A percentile compares a stretch with the other conserved stretches of the same genome.
phyloP scores from a whole-genome alignment of 2,113 vertebrate species.

The Chaetops frenatus region DNA sequence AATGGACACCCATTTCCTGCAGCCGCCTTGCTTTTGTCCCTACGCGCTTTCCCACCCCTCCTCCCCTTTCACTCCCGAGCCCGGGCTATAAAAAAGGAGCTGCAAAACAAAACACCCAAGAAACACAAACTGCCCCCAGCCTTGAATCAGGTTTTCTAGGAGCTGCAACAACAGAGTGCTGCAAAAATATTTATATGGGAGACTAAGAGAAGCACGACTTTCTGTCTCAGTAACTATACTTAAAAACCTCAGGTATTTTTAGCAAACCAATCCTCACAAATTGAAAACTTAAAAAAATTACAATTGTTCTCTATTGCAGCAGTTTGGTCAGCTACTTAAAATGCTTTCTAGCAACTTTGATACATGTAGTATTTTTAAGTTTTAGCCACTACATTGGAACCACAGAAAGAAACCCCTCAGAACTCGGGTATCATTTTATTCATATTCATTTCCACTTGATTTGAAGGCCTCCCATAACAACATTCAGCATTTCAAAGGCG shows the following conservation, averaged over 20 bases:
- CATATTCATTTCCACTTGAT: neutral
- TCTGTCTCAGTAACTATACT: neutral
- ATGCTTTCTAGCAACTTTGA: neutral
- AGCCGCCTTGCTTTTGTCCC: neutral
- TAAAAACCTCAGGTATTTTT: neutral
- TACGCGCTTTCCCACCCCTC: neutral
- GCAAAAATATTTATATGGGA: neutral
- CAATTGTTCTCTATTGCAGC: neutral
- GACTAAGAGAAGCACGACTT: neutral
- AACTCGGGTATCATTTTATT: accelerated
- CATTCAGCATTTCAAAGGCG: neutral
- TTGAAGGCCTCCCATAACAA: neutral
- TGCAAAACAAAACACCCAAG: slow-evolving; percentile 26
- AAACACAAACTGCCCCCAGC: neutral
- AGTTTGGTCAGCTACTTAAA: neutral
- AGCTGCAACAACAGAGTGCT: neutral
- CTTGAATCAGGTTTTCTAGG: neutral
- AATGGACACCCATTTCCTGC: neutral
- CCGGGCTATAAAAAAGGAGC: slow-evolving; percentile 2
- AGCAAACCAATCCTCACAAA: neutral
- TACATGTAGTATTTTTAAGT: neutral
- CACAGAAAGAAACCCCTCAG: neutral
- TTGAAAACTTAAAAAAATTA: neutral
- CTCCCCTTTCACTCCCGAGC: neutral
- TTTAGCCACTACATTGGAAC: neutral